Percentiles rank a stretch among this genome's conserved stretches.
Evolutionary conservation across 2,797 vertebrate species (phyloP).

Genomic region (Urophycis tenuis): DNA sequence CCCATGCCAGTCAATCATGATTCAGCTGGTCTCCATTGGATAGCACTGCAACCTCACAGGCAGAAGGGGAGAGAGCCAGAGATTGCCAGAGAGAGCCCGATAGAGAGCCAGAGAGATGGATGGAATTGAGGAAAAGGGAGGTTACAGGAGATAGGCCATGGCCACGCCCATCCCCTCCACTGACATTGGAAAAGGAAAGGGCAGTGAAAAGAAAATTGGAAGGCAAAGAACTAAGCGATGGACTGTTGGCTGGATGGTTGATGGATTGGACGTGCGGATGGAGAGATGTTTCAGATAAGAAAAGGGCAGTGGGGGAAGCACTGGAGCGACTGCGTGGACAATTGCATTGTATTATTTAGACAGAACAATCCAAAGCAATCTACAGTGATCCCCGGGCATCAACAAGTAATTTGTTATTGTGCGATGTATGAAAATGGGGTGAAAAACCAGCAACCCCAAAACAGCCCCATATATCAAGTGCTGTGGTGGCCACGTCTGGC

Average conservation of each 20-base stretch:
- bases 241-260: not conserved
- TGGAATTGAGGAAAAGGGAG: not conserved
- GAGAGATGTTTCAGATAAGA: not conserved
- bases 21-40: constrained; percentile 55
- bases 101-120: not conserved
- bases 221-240: not conserved
- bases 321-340: not conserved
- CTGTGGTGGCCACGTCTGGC: constrained; percentile 10
- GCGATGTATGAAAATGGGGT: not conserved
- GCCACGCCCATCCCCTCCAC: not conserved
- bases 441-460: not conserved
- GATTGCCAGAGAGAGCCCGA: constrained; percentile 7
- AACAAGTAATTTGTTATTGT: not conserved
- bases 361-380: not conserved
- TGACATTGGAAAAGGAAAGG: not conserved
- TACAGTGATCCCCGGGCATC: not conserved
- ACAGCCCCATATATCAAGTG: constrained; percentile 39
- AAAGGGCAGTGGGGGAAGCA: not conserved
- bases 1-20: constrained; percentile 69
- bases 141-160: not conserved
- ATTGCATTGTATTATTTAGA: not conserved
- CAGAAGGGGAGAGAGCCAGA: constrained; percentile 6
- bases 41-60: constrained; percentile 22
- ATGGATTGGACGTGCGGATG: not conserved
- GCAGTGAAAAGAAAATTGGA: not conserved